These are phyloP conservation scores for Drosophila orosa DNA, from an alignment of 1,140 invertebrate genomes.

Conservation along the genomic window DNA sequence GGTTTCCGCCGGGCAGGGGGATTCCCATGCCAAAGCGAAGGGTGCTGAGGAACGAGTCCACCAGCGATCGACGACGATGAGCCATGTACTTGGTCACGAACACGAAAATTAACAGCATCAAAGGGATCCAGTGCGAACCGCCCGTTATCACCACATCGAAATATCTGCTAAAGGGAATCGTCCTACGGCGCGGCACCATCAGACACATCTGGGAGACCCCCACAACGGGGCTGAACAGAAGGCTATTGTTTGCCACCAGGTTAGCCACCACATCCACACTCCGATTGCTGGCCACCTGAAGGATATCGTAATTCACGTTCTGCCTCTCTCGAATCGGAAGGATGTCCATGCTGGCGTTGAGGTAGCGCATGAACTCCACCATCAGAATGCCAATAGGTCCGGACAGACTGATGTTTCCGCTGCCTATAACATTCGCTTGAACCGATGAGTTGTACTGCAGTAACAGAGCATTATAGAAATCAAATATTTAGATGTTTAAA, in stretches of 20 bases:
- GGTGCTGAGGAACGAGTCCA: neutral
- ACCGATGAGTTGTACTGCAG: constrained; percentile 22
- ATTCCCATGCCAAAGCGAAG: neutral
- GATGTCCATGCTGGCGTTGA: constrained; percentile 27
- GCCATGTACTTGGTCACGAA: constrained; percentile 7
- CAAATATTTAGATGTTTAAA: neutral
- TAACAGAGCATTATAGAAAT: neutral
- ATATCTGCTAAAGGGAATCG: neutral
- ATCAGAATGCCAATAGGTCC: constrained; percentile 14
- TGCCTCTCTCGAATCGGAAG: neutral
- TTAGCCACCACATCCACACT: constrained; percentile 6
- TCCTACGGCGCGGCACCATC: neutral
- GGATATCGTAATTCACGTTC: neutral
- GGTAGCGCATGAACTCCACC: neutral
- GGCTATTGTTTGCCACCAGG: neutral
- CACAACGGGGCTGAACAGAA: neutral
- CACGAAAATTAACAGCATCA: neutral
- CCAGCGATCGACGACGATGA: neutral
- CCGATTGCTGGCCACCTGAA: neutral
- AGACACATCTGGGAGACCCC: neutral
- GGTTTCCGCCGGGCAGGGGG: neutral
- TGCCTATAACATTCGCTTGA: neutral
- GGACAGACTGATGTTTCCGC: constrained; percentile 5
- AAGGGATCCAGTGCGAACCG: neutral
- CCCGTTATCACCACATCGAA: neutral